These are phyloP conservation scores for Cherax quadricarinatus DNA, from an alignment of 1,140 invertebrate species.

Conservation along the genomic window DNA sequence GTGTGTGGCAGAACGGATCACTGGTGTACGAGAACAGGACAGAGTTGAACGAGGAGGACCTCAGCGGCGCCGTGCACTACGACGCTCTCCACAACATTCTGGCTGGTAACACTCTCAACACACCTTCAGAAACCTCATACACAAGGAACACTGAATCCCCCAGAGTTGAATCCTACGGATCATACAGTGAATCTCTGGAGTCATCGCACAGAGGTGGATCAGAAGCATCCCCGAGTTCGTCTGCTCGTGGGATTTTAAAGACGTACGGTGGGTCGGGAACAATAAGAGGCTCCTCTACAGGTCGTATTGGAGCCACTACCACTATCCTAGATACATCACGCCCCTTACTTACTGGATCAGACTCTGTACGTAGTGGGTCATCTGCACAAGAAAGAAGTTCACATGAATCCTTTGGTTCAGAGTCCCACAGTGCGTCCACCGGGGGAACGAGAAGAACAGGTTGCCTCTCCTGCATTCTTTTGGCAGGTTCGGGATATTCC, in stretches of 20 bases:
- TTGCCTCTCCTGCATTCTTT: slow-evolving; percentile 43
- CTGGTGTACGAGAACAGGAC: slow-evolving; percentile 70
- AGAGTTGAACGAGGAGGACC: slow-evolving; percentile 38
- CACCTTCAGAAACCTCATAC: slow-evolving; percentile 20
- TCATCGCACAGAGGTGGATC: background rate
- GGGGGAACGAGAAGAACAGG: background rate
- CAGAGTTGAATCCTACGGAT: background rate
- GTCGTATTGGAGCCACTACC: slow-evolving; percentile 22
- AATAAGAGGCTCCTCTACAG: background rate
- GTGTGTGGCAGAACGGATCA: slow-evolving; percentile 47
- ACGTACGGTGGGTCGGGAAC: background rate
- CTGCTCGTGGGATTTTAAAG: background rate
- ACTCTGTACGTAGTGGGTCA: slow-evolving; percentile 1
- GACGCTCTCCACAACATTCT: slow-evolving; percentile 54
- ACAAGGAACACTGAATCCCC: background rate
- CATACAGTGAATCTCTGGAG: background rate
- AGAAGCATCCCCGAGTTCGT: background rate
- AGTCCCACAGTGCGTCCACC: background rate
- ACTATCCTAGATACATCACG: slow-evolving; percentile 8
- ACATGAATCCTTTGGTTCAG: background rate
- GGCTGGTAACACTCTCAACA: slow-evolving; percentile 44
- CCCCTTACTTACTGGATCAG: background rate
- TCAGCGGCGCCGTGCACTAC: background rate
- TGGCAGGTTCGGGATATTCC: slow-evolving; percentile 14
- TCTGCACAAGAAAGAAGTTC: background rate